Conservation (phyloP, 92 coral and sea anemone genomes). For the Phymanthus crucifer region DNA sequence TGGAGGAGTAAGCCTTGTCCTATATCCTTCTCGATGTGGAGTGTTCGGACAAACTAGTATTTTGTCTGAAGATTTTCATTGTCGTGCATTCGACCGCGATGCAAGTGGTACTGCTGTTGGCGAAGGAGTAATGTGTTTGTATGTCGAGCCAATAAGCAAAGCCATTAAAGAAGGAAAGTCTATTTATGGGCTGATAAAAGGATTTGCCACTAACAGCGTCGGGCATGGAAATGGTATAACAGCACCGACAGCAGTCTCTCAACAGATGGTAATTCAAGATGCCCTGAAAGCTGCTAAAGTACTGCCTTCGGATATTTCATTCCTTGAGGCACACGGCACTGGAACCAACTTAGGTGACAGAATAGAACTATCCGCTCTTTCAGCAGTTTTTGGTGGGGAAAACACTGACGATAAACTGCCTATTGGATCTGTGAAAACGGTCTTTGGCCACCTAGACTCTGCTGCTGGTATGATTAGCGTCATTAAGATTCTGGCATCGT, state of each 20-base stretch:
- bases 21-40: constrained; percentile 3
- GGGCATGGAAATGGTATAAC: constrained; percentile 26
- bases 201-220: constrained; percentile 27
- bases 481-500: constrained; percentile 19
- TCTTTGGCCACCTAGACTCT: constrained; percentile 29
- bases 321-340: constrained; percentile 49
- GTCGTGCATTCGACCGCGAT: constrained; percentile 26
- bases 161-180: constrained; percentile 31
- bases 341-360: constrained; percentile 47
- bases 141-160: constrained; percentile 32
- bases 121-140: constrained; percentile 35
- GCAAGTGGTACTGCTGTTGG: constrained; percentile 41
- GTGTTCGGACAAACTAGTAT: constrained; percentile 20
- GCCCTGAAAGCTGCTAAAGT: constrained; percentile 20
- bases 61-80: constrained; percentile 26
- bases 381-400: constrained; percentile 6
- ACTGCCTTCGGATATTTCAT: constrained; percentile 12
- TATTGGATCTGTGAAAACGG: constrained; percentile 28
- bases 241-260: constrained; percentile 34
- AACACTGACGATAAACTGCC: constrained; percentile 7
- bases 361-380: constrained; percentile 27
- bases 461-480: constrained; percentile 31
- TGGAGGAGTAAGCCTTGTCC: constrained; percentile 35
- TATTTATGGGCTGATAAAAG: constrained; percentile 32
- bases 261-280: constrained; percentile 14